phyloP scores from a whole-genome alignment of 2,888 invertebrate genomes.

The Nomada fucata region DNA sequence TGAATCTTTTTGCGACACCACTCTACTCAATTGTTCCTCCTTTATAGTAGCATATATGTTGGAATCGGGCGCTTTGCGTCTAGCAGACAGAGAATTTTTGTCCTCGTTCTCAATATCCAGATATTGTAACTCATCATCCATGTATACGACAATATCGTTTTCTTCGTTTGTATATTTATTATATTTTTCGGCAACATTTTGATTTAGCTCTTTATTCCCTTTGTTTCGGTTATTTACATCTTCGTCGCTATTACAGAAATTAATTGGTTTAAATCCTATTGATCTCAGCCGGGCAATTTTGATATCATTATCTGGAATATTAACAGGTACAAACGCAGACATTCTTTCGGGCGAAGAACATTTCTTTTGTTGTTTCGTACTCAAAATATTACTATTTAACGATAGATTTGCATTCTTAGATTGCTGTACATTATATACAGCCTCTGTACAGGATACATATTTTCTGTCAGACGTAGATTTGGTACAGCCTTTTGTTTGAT shows the following conservation, averaged over 20 bases:
- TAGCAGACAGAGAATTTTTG: constrained; percentile 21
- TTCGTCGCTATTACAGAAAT: constrained; percentile 26
- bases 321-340: constrained; percentile 81
- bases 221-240: background rate
- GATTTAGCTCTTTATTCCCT: constrained; percentile 55
- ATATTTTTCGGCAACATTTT: constrained; percentile 79
- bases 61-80: constrained; percentile 12
- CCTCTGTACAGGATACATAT: constrained; percentile 1
- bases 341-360: constrained; percentile 31
- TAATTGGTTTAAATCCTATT: constrained; percentile 81
- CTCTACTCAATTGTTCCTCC: constrained; percentile 16
- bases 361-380: constrained; percentile 17
- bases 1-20: constrained; percentile 17
- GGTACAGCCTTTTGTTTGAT: constrained; percentile 12
- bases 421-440: constrained; percentile 7
- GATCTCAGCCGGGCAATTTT: constrained; percentile 78
- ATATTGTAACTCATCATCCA: constrained; percentile 80
- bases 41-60: background rate
- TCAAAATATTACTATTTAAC: constrained; percentile 7
- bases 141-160: constrained; percentile 78
- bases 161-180: constrained; percentile 81
- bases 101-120: constrained; percentile 81
- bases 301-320: constrained; percentile 72
- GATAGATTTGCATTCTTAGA: background rate
- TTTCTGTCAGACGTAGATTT: background rate